Base-by-base conservation (phyloP, 53 echinoderm and acorn worm species). In the Arbacia lixula region DNA sequence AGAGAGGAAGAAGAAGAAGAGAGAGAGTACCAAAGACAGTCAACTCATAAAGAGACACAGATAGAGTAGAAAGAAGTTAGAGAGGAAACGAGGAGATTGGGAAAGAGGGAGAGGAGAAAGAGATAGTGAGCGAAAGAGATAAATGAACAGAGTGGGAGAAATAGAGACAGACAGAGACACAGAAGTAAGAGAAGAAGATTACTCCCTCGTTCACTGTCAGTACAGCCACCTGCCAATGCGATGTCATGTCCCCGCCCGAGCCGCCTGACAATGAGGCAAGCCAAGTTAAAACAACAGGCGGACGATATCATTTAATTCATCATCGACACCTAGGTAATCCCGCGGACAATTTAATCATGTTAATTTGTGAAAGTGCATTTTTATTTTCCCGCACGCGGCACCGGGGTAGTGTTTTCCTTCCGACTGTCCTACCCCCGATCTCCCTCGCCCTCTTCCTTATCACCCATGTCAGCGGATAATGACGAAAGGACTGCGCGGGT, bases 361-460 rank as follows among this genome's bases (percentile, higher is more conserved):
- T 81, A 81, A 81, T 81, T 81, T 81, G 82, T 30, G 82, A 81
- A 63, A 81, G 82, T 81, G 82, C 82, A 63, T 81, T 81, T 81
- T 63, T 81, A 81, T 81, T 77, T 77, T 77, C 78, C 34, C 78
- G 78, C 58, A 49, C 60, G 78, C 74, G 74, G 49, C 74, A 53
- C 52, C 46, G 53, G 74, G 31, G 51, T n/a, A 51, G 74, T 2
- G 50, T 52, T 74, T 22, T 53, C 46, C 20, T 29, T 20, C n/a
- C 53, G 33, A 41, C 14, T 34, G 39, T 17, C 43, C 68, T 68
- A 9, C 60, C 8, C 60, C 8, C 71, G 22, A 1, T 46, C 30
- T 64, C 64, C 12, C 64, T 32, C 30, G 6, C 12, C 64, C 27
- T 71, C 46, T 46, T 29, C 12, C 27, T 35, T 31, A 34, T 43